These are phyloP conservation scores for Drosophila pallidifrons DNA, from an alignment of 1,140 invertebrate species.

Conservation along the genomic window DNA sequence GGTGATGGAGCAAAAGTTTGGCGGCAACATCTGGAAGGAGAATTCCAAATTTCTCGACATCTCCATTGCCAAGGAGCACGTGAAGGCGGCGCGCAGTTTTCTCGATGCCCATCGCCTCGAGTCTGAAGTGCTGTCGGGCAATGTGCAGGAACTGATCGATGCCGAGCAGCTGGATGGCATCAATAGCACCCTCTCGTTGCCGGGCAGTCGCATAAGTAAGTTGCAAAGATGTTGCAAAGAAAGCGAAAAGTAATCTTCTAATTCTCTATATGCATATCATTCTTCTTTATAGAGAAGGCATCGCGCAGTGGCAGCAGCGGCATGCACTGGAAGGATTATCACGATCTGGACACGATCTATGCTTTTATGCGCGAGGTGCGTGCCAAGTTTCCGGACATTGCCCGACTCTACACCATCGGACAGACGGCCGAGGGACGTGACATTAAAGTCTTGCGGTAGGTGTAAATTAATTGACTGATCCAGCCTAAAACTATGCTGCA, in stretches of 20 bases:
- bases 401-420: conserved; percentile 89
- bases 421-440: conserved; percentile 90
- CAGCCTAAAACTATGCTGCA: conserved; percentile 7
- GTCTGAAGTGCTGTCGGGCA: conserved; percentile 50
- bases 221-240: neutral
- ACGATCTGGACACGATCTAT: conserved; percentile 88
- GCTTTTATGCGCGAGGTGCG: conserved; percentile 89
- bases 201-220: conserved; percentile 64
- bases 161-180: conserved; percentile 79
- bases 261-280: too few relatives aligned
- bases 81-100: conserved; percentile 72
- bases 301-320: conserved; percentile 46
- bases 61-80: conserved; percentile 69
- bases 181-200: conserved; percentile 7
- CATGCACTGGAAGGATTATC: conserved; percentile 91
- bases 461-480: neutral
- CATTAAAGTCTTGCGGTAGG: conserved; percentile 87
- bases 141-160: conserved; percentile 80
- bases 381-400: conserved; percentile 87
- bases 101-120: conserved; percentile 59
- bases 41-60: conserved; percentile 82
- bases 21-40: conserved; percentile 82
- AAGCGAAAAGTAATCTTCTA: neutral
- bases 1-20: conserved; percentile 74
- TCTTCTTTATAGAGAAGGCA: conserved; percentile 61